Evolutionary conservation across 2,888 invertebrate species (phyloP).

Genomic region (Ecliptopera silaceata): DNA sequence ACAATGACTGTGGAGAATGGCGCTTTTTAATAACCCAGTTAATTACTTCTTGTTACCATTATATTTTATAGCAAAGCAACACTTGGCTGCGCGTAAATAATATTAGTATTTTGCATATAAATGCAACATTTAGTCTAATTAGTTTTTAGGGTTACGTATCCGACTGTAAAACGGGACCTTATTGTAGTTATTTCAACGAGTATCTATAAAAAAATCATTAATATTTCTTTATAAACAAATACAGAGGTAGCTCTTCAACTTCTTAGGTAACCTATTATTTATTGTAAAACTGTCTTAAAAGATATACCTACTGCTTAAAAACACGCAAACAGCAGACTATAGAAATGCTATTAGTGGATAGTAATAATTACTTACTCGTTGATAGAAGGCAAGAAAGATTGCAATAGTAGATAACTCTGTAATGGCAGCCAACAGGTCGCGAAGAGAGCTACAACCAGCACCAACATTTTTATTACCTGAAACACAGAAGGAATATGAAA

Average conservation of each 20-base stretch:
- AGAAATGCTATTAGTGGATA: too few relatives aligned
- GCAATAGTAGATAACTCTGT: constrained; percentile 88
- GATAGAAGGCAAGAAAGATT: constrained; percentile 86
- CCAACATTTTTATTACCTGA: constrained; percentile 95
- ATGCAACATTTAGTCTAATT: too few relatives aligned
- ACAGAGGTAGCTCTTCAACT: too few relatives aligned
- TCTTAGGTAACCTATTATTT: too few relatives aligned
- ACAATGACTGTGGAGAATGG: not conserved
- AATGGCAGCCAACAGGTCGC: constrained; percentile 93
- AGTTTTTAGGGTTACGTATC: too few relatives aligned
- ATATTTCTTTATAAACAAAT: too few relatives aligned
- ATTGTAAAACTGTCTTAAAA: not conserved
- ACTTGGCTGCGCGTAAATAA: too few relatives aligned
- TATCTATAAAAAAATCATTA: too few relatives aligned
- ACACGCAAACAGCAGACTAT: not conserved
- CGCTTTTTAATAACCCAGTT: not conserved
- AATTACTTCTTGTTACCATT: not conserved
- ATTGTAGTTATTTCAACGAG: too few relatives aligned
- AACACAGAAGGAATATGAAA: constrained; percentile 9
- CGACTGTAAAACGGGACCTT: too few relatives aligned
- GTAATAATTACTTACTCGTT: constrained; percentile 83
- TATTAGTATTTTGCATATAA: too few relatives aligned
- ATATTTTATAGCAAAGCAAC: not conserved
- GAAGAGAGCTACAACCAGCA: constrained; percentile 91
- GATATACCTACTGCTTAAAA: not conserved